These are phyloP conservation scores for Stegostoma tigrinum DNA, from an alignment of 2,113 vertebrate species.

Conservation along the genomic window DNA sequence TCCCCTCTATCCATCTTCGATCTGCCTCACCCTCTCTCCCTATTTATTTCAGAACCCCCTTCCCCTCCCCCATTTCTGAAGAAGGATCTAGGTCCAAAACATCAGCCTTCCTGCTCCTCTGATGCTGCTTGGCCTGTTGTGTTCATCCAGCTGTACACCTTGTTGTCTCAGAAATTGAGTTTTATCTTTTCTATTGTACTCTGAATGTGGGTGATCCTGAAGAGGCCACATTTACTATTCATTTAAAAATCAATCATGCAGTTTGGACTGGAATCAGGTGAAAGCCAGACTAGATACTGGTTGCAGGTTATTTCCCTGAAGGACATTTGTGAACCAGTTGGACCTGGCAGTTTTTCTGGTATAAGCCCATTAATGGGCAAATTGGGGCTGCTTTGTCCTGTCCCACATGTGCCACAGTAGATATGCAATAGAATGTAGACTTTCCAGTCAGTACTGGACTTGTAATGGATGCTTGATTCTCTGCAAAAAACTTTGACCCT, in stretches of 20 bases:
- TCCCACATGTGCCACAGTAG: neutral
- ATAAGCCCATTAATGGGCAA: neutral
- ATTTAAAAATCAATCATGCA: neutral
- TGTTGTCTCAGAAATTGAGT: neutral
- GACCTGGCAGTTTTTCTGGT: neutral
- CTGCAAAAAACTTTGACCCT: neutral
- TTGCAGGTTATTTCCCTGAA: neutral
- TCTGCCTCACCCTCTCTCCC: too few species aligned
- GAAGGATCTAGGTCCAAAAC: too few species aligned
- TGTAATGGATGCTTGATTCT: neutral
- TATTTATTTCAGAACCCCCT: too few species aligned
- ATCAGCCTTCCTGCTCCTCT: too few species aligned
- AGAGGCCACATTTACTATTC: neutral
- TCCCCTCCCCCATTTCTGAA: too few species aligned
- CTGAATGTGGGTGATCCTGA: neutral
- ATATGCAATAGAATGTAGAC: neutral
- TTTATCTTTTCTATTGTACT: neutral
- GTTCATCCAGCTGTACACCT: too few species aligned
- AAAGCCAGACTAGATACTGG: neutral
- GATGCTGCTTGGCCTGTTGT: too few species aligned
- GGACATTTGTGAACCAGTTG: neutral
- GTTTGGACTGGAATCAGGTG: neutral
- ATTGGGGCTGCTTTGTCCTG: neutral
- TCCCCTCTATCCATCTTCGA: too few species aligned
- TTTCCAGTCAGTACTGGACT: neutral